phyloP scores from a whole-genome alignment of 2,797 vertebrate species.

The Hoplostethus mediterraneus region DNA sequence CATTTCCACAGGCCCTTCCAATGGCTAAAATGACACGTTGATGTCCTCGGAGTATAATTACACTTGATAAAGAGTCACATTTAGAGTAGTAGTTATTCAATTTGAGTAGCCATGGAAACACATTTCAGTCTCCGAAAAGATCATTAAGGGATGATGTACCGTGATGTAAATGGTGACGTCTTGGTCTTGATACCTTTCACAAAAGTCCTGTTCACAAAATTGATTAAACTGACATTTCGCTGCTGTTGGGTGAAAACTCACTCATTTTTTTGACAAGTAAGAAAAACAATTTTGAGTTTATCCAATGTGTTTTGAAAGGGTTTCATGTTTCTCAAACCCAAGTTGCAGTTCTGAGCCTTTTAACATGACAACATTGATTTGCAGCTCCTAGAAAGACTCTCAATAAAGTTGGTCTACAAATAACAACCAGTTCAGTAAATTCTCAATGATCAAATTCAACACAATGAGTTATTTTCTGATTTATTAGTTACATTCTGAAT shows the following conservation, averaged over 20 bases:
- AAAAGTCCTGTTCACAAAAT: not conserved
- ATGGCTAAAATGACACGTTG: not conserved
- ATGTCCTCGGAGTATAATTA: not conserved
- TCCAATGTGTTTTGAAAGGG: too few relatives aligned
- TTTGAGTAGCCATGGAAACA: conserved; percentile 10
- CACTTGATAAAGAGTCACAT: not conserved
- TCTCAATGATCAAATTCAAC: not conserved
- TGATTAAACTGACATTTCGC: not conserved
- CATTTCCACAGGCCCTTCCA: not conserved
- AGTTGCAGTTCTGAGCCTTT: too few relatives aligned
- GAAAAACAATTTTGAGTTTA: too few relatives aligned
- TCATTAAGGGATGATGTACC: not conserved
- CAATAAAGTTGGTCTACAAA: not conserved
- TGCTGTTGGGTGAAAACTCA: too few relatives aligned
- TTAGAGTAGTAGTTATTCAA: not conserved
- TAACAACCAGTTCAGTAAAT: not conserved
- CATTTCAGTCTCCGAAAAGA: not conserved
- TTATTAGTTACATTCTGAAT: not conserved
- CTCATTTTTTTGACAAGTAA: too few relatives aligned
- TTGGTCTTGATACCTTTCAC: not conserved
- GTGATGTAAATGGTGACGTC: not conserved
- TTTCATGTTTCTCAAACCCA: too few relatives aligned
- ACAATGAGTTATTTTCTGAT: not conserved
- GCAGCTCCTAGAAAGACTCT: not conserved
- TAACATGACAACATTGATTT: not conserved